Percentiles rank a stretch among this genome's conserved stretches.
These are phyloP conservation scores for cattle (Bos taurus) DNA, from an alignment of 2,113 vertebrate genomes.

Conservation along the genomic window DNA sequence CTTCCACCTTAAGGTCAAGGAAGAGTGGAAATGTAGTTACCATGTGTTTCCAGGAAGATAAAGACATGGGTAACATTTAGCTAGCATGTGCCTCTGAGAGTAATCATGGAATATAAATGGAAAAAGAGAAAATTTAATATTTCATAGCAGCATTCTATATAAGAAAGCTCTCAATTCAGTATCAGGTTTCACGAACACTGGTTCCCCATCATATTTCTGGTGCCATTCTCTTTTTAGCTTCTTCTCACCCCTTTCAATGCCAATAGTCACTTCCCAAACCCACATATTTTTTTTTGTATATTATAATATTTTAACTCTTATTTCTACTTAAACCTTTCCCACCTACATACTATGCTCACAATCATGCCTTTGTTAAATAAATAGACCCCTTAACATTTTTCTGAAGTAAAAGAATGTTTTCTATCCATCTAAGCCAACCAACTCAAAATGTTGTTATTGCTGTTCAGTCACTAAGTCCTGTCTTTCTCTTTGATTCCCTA, in stretches of 20 bases:
- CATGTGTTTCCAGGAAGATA: background rate
- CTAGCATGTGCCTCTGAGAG: background rate
- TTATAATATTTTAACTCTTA: background rate
- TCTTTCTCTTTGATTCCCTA: background rate
- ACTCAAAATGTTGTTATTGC: background rate
- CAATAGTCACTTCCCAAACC: background rate
- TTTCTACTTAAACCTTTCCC: background rate
- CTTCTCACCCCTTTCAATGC: background rate
- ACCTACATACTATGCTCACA: background rate
- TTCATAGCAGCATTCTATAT: background rate
- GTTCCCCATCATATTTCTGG: background rate
- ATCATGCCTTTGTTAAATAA: background rate
- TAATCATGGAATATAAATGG: background rate
- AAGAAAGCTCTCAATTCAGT: background rate
- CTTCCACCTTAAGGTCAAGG: background rate
- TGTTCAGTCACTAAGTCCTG: background rate
- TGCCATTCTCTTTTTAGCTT: background rate
- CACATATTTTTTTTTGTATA: background rate
- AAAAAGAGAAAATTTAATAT: background rate
- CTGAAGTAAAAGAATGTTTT: background rate
- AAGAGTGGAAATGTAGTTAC: background rate
- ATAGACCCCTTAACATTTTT: background rate
- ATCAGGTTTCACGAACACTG: background rate
- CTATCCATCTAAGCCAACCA: background rate
- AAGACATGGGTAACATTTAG: background rate